Base-by-base conservation (phyloP, 2,113 vertebrate species). In the Chaetura pelagica region DNA sequence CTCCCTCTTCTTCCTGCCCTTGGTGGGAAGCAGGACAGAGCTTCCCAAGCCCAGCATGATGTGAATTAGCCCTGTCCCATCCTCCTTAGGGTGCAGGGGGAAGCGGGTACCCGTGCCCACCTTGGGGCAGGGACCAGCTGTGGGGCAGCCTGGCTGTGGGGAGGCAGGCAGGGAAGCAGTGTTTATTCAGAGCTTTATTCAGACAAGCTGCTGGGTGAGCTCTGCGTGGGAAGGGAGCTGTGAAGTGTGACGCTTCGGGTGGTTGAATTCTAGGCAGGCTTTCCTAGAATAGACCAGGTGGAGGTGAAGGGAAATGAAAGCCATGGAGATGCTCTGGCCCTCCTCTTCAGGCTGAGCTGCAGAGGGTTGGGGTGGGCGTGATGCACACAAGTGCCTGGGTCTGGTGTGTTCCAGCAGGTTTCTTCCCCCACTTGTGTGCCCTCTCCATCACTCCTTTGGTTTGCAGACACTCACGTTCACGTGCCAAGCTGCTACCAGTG, bases 201-300 rank as follows among this genome's bases (percentile, higher is more conserved):
- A n/a, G n/a, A 15, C 23, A 12, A 55, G 67, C 23, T 69, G 77
- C 54, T 40, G 51, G 82, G n/a, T 59, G 49, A 87, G 76, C 76
- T 84, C 40, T 69, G 89, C 1, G 35, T 92, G 72, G 94, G 95
- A 77, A 75, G 89, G 89, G 67, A 95, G 73, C 84, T 96, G 84
- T 49, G 73, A 89, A 87, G 89, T 55, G 90, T 89, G 84, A 91
- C 0, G 0, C 55, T 59, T 77, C 0, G 35, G 34, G 84, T n/a
- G 57, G 61, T 77, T 74, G 46, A 87, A 62, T 74, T 40, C 82
- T 46, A 67, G 64, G 77, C 84, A 83, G 59, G 46, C 63, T 81
- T 74, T 89, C 90, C 86, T n/a, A 67, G 91, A 94, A 93, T 75
- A 94, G 87, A 84, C 12, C 20, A 7, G 15, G 15, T 74, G 49